phyloP scores from a whole-genome alignment of 2,888 invertebrate species.

The Acronicta aceris region DNA sequence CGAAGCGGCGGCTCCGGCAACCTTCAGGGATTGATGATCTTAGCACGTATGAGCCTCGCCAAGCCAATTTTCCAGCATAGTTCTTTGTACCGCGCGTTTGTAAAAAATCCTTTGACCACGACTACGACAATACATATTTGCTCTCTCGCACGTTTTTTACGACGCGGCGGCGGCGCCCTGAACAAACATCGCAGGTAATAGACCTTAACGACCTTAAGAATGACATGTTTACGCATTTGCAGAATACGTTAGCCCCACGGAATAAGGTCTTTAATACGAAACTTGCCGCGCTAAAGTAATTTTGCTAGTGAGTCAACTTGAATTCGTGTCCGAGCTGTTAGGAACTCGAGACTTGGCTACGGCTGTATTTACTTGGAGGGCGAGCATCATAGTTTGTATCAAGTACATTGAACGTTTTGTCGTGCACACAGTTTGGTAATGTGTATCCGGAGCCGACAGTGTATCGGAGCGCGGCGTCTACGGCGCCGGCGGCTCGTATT shows the following conservation, averaged over 20 bases:
- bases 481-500: slow-evolving; percentile 35
- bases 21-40: no score
- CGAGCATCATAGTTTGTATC: not conserved
- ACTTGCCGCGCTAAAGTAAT: slow-evolving; percentile 25
- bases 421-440: not conserved
- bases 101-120: slow-evolving; percentile 58
- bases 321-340: slow-evolving; percentile 77
- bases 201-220: slow-evolving; percentile 55
- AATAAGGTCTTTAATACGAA: slow-evolving; percentile 43
- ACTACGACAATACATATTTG: slow-evolving; percentile 52
- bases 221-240: slow-evolving; percentile 8
- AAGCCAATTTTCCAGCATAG: slow-evolving; percentile 35
- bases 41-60: not conserved
- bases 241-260: slow-evolving; percentile 35
- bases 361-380: slow-evolving; percentile 47
- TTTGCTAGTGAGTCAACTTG: slow-evolving; percentile 68
- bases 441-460: slow-evolving; percentile 20
- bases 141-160: slow-evolving; percentile 48
- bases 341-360: slow-evolving; percentile 64
- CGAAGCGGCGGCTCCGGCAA: no score
- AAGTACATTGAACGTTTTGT: slow-evolving; percentile 17
- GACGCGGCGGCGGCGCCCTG: slow-evolving; percentile 50
- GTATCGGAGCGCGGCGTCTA: not conserved
- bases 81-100: slow-evolving; percentile 55
- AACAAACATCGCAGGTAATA: slow-evolving; percentile 72